Percentiles rank a stretch among this genome's conserved stretches.
phyloP scores from a whole-genome alignment of 2,113 vertebrate genomes.

The Paramormyrops kingsleyae region DNA sequence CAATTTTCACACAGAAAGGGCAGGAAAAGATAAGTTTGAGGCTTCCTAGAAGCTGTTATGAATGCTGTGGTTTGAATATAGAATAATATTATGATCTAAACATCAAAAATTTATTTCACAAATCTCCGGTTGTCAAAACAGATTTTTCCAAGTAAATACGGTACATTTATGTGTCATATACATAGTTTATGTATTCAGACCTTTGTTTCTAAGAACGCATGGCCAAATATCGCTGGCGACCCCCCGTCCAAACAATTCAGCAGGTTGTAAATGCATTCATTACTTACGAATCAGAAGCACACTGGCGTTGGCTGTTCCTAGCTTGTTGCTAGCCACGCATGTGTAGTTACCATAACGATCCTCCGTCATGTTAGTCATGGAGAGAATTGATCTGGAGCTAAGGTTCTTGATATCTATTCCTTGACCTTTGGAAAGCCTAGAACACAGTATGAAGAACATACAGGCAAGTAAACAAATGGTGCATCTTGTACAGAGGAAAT shows the following conservation, averaged over 20 bases:
- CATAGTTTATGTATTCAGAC: neutral
- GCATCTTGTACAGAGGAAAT: neutral
- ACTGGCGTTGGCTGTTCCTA: constrained; percentile 89
- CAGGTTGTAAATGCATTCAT: constrained; percentile 29
- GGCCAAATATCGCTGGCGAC: constrained; percentile 28
- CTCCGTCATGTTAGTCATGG: constrained; percentile 94
- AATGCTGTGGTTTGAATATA: neutral
- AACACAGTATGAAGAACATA: constrained; percentile 26
- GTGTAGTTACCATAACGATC: constrained; percentile 99
- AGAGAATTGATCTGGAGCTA: constrained; percentile 92
- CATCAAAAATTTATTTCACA: neutral
- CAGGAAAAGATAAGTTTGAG: neutral
- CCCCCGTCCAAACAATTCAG: constrained; percentile 31
- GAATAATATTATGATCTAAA: neutral
- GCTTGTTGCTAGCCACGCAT: constrained; percentile 90
- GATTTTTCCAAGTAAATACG: constrained; percentile 31
- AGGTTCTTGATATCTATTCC: constrained; percentile 92
- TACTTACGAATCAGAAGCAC: constrained; percentile 97
- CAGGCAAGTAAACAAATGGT: neutral
- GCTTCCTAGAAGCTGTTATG: neutral
- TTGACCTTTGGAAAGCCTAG: constrained; percentile 87
- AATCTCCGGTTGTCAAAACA: constrained; percentile 30
- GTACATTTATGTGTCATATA: neutral
- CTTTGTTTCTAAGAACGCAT: neutral
- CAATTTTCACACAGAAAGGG: constrained; percentile 2